Conservation (phyloP, 2,797 vertebrate genomes). For the Nasua narica region DNA sequence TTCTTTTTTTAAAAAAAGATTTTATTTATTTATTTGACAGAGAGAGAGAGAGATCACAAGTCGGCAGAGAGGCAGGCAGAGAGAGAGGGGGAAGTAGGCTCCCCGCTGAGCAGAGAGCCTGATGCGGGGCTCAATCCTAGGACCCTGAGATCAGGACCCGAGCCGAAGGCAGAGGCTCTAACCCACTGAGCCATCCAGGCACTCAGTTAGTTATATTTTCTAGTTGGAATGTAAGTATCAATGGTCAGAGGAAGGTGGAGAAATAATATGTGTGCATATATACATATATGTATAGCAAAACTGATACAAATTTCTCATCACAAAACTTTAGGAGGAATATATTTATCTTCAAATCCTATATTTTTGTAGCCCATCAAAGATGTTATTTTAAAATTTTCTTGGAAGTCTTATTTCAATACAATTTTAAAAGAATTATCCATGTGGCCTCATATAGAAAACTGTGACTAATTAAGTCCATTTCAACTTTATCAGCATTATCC, state of each 20-base stretch:
- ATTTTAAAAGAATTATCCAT: background rate
- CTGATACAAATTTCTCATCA: background rate
- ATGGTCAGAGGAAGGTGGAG: background rate
- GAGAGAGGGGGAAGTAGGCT: too few species aligned
- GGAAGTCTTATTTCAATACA: background rate
- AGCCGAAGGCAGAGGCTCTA: too few species aligned
- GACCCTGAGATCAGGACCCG: too few species aligned
- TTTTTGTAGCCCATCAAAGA: background rate
- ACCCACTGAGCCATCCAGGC: too few species aligned
- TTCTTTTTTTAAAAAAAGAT: too few species aligned
- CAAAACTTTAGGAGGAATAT: background rate
- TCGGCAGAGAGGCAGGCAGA: too few species aligned
- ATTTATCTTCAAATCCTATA: background rate
- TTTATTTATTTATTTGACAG: too few species aligned
- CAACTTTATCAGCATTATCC: background rate
- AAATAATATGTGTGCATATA: background rate
- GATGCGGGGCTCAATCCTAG: too few species aligned
- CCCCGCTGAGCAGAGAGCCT: too few species aligned
- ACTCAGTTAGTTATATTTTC: background rate
- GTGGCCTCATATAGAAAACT: background rate
- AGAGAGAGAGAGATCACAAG: too few species aligned
- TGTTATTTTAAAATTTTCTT: background rate
- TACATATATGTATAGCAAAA: background rate
- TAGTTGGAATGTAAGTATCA: background rate
- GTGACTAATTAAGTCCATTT: background rate